Evolutionary conservation across 2,113 vertebrate genomes (phyloP).

Genomic region (Vulpes vulpes): DNA sequence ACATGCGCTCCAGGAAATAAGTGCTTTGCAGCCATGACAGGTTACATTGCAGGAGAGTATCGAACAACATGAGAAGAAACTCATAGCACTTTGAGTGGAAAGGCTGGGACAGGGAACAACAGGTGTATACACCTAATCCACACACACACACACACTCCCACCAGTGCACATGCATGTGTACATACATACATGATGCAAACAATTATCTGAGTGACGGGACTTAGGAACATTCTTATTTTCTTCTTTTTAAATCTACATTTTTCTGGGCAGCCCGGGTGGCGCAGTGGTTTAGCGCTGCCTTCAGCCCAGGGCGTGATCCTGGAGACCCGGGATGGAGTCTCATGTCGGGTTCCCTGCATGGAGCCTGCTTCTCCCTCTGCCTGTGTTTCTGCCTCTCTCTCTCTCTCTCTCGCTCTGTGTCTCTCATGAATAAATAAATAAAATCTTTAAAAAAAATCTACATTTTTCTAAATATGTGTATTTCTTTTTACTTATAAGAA

Average conservation of each 20-base stretch:
- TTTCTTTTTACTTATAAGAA: background rate
- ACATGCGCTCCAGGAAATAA: rapidly evolving
- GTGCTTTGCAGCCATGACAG: rapidly evolving
- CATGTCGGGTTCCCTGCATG: too few relatives aligned
- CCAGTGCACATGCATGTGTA: background rate
- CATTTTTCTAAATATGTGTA: background rate
- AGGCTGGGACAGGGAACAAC: background rate
- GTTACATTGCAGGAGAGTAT: rapidly evolving
- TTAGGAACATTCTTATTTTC: background rate
- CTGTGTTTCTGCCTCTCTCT: too few relatives aligned
- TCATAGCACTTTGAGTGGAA: background rate
- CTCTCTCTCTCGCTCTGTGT: too few relatives aligned
- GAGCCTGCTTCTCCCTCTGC: too few relatives aligned
- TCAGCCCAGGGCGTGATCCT: too few relatives aligned
- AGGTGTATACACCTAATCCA: rapidly evolving
- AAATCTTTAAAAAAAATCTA: background rate
- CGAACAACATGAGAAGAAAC: background rate
- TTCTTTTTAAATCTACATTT: background rate
- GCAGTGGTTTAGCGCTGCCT: too few relatives aligned
- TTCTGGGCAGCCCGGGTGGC: background rate
- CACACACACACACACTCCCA: rapidly evolving
- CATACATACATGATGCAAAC: background rate
- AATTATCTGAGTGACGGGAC: background rate
- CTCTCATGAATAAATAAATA: too few relatives aligned
- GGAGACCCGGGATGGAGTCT: too few relatives aligned